Conservation (phyloP, 1,140 invertebrate genomes). For the Melipona quadrifasciata region DNA sequence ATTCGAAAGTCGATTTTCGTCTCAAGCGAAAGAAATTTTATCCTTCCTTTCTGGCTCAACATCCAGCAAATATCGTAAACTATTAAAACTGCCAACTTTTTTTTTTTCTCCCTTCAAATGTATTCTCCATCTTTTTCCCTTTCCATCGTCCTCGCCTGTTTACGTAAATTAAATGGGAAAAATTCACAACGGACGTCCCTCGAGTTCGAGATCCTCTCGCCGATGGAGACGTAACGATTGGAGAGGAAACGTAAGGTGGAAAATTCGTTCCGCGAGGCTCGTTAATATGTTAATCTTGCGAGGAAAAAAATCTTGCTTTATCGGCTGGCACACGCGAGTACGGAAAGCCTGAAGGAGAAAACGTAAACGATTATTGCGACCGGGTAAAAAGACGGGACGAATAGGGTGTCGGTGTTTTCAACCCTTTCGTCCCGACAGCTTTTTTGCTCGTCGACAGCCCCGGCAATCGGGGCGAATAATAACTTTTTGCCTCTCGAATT, state of each 20-base stretch:
- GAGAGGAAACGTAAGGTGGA: background rate
- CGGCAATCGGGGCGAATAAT: background rate
- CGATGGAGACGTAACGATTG: background rate
- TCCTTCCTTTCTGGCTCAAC: too few relatives aligned
- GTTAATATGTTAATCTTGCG: slow-evolving; percentile 41
- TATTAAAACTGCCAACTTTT: background rate
- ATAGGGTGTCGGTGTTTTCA: slow-evolving; percentile 8
- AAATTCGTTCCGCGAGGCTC: slow-evolving; percentile 21
- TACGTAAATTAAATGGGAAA: background rate
- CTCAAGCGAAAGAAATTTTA: too few relatives aligned
- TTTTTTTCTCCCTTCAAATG: background rate
- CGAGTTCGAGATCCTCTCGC: background rate
- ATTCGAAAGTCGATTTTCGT: too few relatives aligned
- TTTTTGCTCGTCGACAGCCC: background rate
- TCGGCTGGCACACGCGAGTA: background rate
- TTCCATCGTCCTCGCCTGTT: background rate
- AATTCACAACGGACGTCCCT: background rate
- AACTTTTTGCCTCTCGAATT: too few relatives aligned
- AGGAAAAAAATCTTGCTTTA: slow-evolving; percentile 42
- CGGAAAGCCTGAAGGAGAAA: too few relatives aligned
- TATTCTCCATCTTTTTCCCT: background rate
- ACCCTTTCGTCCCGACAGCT: background rate
- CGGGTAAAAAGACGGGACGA: slow-evolving; percentile 2
- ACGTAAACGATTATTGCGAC: slow-evolving; percentile 30
- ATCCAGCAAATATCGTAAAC: background rate